Evolutionary conservation across 2,888 invertebrate species (phyloP).

Genomic region (Sthenelais limicola): DNA sequence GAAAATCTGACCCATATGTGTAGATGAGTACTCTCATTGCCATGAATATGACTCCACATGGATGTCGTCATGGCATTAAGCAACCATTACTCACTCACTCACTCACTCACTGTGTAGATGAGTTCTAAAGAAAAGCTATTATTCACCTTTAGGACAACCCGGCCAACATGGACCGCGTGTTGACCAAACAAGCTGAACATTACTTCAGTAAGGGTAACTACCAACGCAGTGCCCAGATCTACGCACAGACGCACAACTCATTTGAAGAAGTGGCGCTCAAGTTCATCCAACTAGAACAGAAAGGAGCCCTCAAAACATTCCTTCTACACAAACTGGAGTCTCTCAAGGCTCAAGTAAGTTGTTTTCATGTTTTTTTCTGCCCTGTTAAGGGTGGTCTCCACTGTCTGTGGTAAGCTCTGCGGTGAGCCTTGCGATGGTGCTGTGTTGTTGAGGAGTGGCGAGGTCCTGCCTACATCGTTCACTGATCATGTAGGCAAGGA

Average conservation of each 20-base stretch:
- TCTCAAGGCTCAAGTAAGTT: slow-evolving; percentile 71
- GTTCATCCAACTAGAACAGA: slow-evolving; percentile 86
- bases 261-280: slow-evolving; percentile 96
- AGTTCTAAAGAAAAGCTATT: neutral
- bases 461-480: too few species aligned
- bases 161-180: slow-evolving; percentile 85
- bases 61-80: too few species aligned
- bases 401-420: too few species aligned
- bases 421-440: too few species aligned
- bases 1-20: too few species aligned
- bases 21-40: too few species aligned
- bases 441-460: too few species aligned
- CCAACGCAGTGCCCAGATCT: slow-evolving; percentile 87
- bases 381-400: too few species aligned
- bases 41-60: too few species aligned
- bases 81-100: too few species aligned
- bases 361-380: too few species aligned
- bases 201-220: slow-evolving; percentile 83
- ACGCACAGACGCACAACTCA: slow-evolving; percentile 90
- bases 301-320: slow-evolving; percentile 89
- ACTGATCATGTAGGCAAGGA: too few species aligned
- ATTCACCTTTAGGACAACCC: slow-evolving; percentile 78
- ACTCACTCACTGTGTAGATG: neutral
- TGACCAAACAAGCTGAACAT: slow-evolving; percentile 90
- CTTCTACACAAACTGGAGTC: slow-evolving; percentile 83